These are phyloP conservation scores for Ips typographus DNA, from an alignment of 1,140 invertebrate species.

Conservation along the genomic window DNA sequence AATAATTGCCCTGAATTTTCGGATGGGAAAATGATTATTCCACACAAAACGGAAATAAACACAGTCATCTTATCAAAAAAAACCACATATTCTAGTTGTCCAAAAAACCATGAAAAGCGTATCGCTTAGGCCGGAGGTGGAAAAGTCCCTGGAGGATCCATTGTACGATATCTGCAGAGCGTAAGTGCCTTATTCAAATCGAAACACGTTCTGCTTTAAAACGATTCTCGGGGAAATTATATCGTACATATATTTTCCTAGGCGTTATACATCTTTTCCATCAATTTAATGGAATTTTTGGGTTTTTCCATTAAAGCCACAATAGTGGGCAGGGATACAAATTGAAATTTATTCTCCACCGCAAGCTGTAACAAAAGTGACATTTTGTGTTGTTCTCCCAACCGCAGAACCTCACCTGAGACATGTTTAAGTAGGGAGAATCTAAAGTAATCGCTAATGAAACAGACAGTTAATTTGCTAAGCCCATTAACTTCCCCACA, in stretches of 20 bases:
- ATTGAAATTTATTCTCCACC: constrained; percentile 12
- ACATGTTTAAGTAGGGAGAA: background rate
- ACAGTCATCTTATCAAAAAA: too few species aligned
- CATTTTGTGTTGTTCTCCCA: too few species aligned
- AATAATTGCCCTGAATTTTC: too few species aligned
- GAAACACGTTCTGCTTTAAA: constrained; percentile 28
- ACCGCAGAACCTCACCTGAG: too few species aligned
- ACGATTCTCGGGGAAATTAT: constrained; percentile 26
- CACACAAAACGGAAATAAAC: too few species aligned
- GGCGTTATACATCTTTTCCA: constrained; percentile 22
- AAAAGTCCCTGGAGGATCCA: constrained; percentile 22
- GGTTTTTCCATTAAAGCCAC: constrained; percentile 29
- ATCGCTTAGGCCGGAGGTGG: constrained; percentile 20
- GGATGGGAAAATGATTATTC: too few species aligned
- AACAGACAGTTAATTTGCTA: constrained; percentile 19
- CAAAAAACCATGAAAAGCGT: constrained; percentile 22
- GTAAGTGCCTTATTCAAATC: constrained; percentile 32
- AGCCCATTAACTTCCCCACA: constrained; percentile 15
- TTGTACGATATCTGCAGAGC: constrained; percentile 19
- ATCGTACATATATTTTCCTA: constrained; percentile 27
- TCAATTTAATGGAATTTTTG: constrained; percentile 26
- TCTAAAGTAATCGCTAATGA: constrained; percentile 3
- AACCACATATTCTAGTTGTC: background rate
- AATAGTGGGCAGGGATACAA: constrained; percentile 19
- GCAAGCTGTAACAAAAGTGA: background rate